Conservation (phyloP, 2,797 vertebrate species). For the Hyperoplus immaculatus region DNA sequence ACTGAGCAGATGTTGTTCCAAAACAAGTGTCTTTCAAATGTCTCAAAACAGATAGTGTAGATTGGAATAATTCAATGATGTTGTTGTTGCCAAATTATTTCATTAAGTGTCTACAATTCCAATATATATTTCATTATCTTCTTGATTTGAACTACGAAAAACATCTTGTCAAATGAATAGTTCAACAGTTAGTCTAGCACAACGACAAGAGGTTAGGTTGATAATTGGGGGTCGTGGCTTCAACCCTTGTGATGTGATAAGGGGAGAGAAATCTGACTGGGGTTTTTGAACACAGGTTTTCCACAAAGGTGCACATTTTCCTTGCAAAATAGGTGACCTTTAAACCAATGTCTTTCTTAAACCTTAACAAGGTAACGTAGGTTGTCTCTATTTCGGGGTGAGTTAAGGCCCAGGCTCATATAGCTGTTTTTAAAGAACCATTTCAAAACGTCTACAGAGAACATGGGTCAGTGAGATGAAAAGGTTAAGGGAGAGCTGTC, state of each 20-base stretch:
- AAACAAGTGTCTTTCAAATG: background rate
- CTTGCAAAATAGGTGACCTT: too few species aligned
- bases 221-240: too few species aligned
- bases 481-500: slow-evolving; percentile 41
- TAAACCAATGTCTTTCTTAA: too few species aligned
- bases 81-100: background rate
- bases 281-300: too few species aligned
- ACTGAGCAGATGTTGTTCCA: background rate
- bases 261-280: too few species aligned
- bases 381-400: background rate
- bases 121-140: background rate
- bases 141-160: background rate
- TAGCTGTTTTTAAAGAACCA: slow-evolving; percentile 16
- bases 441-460: slow-evolving; percentile 1
- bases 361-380: background rate
- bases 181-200: background rate
- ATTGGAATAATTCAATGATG: background rate
- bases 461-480: slow-evolving; percentile 20
- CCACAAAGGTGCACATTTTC: too few species aligned
- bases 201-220: too few species aligned
- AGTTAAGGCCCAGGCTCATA: slow-evolving; percentile 23
- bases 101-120: background rate
- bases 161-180: background rate
- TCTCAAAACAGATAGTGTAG: background rate
- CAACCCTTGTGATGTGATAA: too few species aligned